A percentile compares a stretch with the other conserved stretches of the same genome.
phyloP scores from a whole-genome alignment of 2,888 invertebrate species.

The Griposia aprilina region DNA sequence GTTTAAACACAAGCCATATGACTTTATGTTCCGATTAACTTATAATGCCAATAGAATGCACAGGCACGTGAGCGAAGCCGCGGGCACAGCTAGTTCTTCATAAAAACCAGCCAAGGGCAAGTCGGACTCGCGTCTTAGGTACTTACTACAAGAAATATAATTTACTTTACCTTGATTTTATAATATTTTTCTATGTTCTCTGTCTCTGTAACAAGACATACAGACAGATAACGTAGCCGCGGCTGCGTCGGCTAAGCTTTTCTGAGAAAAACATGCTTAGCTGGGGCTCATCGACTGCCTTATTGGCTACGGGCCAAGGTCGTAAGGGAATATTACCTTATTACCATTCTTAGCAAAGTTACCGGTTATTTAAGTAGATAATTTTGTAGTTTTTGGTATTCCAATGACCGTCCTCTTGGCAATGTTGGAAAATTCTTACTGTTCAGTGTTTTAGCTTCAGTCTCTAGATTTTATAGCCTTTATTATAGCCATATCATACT shows the following conservation, averaged over 20 bases:
- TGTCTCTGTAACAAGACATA: neutral
- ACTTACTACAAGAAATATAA: neutral
- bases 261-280: neutral
- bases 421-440: neutral
- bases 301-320: neutral
- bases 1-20: too few relatives aligned
- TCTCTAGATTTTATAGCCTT: constrained; percentile 6
- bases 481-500: constrained; percentile 3
- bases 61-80: too few relatives aligned
- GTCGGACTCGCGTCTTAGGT: neutral
- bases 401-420: neutral
- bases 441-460: neutral
- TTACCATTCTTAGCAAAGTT: neutral
- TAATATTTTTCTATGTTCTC: neutral
- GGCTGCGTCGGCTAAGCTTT: neutral
- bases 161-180: neutral
- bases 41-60: too few relatives aligned
- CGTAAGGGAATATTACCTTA: neutral
- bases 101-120: neutral
- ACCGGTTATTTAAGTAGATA: neutral
- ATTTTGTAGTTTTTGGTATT: neutral
- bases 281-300: neutral
- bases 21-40: too few relatives aligned
- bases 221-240: neutral
- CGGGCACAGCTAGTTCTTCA: too few relatives aligned